Conservation (phyloP, 2,888 invertebrate genomes). For the Drosophila hamatofila region DNA sequence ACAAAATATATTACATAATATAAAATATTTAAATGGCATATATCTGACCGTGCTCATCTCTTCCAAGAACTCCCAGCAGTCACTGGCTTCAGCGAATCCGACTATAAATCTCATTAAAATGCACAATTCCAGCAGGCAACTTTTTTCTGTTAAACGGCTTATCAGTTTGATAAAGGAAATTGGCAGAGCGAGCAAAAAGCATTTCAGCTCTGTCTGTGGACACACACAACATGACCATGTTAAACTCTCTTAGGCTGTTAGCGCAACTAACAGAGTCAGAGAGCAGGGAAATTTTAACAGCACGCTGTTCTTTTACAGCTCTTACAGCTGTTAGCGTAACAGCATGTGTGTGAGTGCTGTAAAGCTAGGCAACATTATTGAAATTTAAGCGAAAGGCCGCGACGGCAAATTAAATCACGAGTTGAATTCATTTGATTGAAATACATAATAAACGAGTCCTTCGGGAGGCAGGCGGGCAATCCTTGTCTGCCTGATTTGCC, state of each 20-base stretch:
- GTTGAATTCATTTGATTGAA: conserved; percentile 40
- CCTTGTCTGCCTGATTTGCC: conserved; percentile 32
- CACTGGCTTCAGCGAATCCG: neutral
- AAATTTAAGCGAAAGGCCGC: conserved; percentile 31
- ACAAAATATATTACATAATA: too few relatives aligned
- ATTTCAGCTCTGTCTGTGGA: neutral
- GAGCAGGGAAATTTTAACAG: conserved; percentile 63
- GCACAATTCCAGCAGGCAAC: conserved; percentile 2
- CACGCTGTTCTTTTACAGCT: neutral
- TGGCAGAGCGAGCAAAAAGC: conserved; percentile 2
- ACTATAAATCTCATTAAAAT: conserved; percentile 13
- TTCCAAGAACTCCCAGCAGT: too few relatives aligned
- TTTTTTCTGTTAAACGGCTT: conserved; percentile 28
- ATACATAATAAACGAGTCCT: conserved; percentile 36
- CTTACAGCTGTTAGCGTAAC: neutral
- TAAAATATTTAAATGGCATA: too few relatives aligned
- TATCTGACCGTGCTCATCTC: too few relatives aligned
- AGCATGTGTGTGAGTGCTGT: neutral
- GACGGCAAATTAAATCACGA: conserved; percentile 21
- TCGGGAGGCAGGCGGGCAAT: neutral
- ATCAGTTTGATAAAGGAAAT: conserved; percentile 49
- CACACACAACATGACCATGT: neutral
- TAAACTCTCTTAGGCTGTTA: conserved; percentile 66
- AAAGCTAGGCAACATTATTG: conserved; percentile 17
- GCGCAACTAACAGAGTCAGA: neutral